Base-by-base conservation (phyloP, 2,113 vertebrate species). In the Phyllostomus discolor region DNA sequence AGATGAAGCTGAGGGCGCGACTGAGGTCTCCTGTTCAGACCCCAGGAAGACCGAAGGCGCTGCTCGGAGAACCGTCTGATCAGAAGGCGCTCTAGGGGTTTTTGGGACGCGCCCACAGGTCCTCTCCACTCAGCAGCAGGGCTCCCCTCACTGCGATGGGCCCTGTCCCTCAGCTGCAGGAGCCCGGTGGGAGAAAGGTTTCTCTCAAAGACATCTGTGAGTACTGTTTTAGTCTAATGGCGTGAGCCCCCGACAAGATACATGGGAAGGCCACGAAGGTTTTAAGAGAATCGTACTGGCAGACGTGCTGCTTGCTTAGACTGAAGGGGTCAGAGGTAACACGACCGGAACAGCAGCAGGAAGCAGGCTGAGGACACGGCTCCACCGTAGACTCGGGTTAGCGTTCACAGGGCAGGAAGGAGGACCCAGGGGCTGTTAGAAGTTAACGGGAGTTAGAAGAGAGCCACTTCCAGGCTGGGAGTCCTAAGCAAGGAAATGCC, bases 241-340 rank as follows among this genome's bases (percentile, higher is more conserved):
- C 52, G 78, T 67, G 26, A 83, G 83, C 20, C 2, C 4, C 43
- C 28, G 76, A 17, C 7, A 92, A 90, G 62, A 80, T 41, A 75
- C 57, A 93, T 0, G 43, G 26, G 16, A 70, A 83, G 38, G 26
- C 70, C 54, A 89, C 3, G 31, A 81, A 35, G n/a, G 88, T 72
- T 81, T 84, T 85, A 69, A 83, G 52, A 89, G 28, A 62, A 62
- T 11, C 1, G 0, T 38, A 59, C 0, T 59, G 26, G 48, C 43
- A 95, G 33, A 87, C 88, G 80, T 31, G 67, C 28, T 83, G 41
- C 54, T 67, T 33, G 24, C 54, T 66, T 43, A 14, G 31, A 86
- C 22, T 19, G 6, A 15, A 76, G 75, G n/a, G 20, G 76, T 85
- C 67, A 67, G n/a, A 66, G 35, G 81, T 31, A 41, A 76, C 1